Evolutionary conservation across 2,888 invertebrate genomes (phyloP).

Genomic region (Ctena decussata): DNA sequence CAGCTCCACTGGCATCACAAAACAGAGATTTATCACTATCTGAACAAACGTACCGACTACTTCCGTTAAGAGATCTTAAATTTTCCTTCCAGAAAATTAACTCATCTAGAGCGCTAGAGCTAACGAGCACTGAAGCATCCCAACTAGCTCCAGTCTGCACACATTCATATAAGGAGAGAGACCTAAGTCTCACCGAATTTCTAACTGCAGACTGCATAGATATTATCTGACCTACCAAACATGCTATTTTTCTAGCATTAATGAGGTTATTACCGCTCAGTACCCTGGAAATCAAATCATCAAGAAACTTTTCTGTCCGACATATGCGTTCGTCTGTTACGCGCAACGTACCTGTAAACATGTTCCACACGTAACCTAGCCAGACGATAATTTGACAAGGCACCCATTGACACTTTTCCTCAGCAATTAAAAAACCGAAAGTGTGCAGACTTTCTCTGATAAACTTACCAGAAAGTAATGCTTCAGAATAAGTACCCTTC

Average conservation of each 20-base stretch:
- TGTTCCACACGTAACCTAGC: constrained; percentile 30
- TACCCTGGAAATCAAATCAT: background rate
- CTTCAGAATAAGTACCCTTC: background rate
- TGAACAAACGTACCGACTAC: background rate
- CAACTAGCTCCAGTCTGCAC: background rate
- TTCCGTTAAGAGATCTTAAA: background rate
- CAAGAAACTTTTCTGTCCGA: background rate
- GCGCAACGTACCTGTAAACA: background rate
- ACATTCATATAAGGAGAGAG: background rate
- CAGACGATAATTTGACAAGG: constrained; percentile 35
- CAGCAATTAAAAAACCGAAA: constrained; percentile 64
- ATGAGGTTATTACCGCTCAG: background rate
- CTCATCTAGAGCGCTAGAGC: background rate
- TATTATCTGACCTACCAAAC: background rate
- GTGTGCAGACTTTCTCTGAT: constrained; percentile 29
- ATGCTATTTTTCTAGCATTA: background rate
- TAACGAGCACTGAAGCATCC: background rate
- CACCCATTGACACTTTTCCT: constrained; percentile 58
- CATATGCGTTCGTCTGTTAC: constrained; percentile 9
- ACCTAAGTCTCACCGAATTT: background rate
- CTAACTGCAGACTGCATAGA: constrained; percentile 10
- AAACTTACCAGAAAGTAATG: background rate
- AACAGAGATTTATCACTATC: constrained; percentile 5
- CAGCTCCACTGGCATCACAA: constrained; percentile 48
- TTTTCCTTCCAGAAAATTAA: constrained; percentile 13